A percentile compares a stretch with the other conserved stretches of the same genome.
phyloP scores from a whole-genome alignment of 2,888 invertebrate species.

The Labia minor region DNA sequence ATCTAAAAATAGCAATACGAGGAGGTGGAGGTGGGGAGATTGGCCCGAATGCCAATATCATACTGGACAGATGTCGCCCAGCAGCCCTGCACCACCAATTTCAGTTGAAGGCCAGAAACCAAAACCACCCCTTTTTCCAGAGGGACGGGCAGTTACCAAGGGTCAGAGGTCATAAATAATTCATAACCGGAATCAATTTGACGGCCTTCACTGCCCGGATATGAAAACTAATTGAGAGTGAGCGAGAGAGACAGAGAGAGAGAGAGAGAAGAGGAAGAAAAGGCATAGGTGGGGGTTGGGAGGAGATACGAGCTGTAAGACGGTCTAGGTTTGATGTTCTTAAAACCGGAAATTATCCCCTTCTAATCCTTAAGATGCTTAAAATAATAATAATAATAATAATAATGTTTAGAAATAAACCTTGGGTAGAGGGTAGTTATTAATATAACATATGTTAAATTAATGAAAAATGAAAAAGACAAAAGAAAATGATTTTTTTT shows the following conservation, averaged over 20 bases:
- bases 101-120: not conserved
- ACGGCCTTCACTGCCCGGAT: conserved; percentile 1
- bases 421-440: too few relatives aligned
- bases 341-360: conserved; percentile 7
- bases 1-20: too few relatives aligned
- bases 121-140: not conserved
- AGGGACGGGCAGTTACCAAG: not conserved
- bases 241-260: not conserved
- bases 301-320: too few relatives aligned
- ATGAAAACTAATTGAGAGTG: conserved; percentile 13
- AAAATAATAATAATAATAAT: too few relatives aligned
- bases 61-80: not conserved
- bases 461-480: too few relatives aligned
- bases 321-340: not conserved
- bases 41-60: not conserved
- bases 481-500: too few relatives aligned
- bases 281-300: too few relatives aligned
- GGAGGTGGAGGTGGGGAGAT: too few relatives aligned
- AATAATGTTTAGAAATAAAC: too few relatives aligned
- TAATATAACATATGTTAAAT: too few relatives aligned
- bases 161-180: conserved; percentile 13
- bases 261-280: too few relatives aligned
- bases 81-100: not conserved
- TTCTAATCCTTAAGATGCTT: too few relatives aligned
- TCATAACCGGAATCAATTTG: conserved; percentile 13